Base-by-base conservation (phyloP, 2,113 vertebrate species). In the Phoxinus phoxinus region DNA sequence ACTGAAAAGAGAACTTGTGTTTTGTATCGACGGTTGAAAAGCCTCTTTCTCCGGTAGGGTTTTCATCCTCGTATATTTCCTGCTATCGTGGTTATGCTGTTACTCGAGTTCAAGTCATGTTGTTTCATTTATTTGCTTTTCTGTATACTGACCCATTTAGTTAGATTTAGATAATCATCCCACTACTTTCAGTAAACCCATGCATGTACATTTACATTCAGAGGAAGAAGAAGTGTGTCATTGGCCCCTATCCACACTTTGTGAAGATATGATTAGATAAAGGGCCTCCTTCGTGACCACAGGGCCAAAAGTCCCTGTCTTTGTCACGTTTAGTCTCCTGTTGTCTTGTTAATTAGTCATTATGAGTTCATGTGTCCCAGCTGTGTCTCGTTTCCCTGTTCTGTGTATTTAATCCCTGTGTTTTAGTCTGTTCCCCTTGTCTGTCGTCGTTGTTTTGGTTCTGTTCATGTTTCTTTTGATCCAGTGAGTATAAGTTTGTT, bases 111-210 rank as follows among this genome's bases (percentile, higher is more conserved):
- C 72, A 27, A 25, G 51, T 32, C 10, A 23, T 35, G 8, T 25
- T 35, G 30, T 37, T 12, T 23, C 13, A 56, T 35, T 78, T 30
- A 76, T 23, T 6, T 35, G 46, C 9, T 30, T 30, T 56, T 73
- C 37, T 73, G 32, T 37, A 9, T 71, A 21, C 19, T 80, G 77
- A 41, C 56, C 77, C 23, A n/a, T 67, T 67, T 30, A 2, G 12
- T 37, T 27, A 10, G 32, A 80, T 80, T 37, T 44, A 63, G 59
- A 81, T 81, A 30, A 81, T 6, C 12, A 79, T 59, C 53, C 17
- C 23, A 37, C 32, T 78, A 25, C 30, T 25, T 78, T 41, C 23
- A 78, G 53, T 37, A 32, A 56, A n/a, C 10, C 10, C 37, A 3
- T 59, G 51, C 23, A n/a, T 25, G 23, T 25, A 6, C 19, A 13